These are phyloP conservation scores for Trinectes maculatus DNA, from an alignment of 2,113 vertebrate genomes.

Conservation along the genomic window DNA sequence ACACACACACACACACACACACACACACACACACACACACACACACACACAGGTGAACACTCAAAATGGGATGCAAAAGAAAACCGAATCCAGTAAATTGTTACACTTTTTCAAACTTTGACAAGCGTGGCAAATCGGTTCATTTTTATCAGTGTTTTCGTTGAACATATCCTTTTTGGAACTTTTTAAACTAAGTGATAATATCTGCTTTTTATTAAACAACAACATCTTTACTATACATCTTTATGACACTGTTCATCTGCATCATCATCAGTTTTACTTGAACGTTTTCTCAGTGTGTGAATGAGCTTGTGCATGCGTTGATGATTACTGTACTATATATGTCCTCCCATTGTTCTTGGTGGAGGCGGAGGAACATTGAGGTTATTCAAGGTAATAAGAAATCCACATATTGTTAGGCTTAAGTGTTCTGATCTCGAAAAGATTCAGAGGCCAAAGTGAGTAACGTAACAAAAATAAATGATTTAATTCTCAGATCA, in stretches of 20 bases:
- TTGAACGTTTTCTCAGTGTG: not conserved
- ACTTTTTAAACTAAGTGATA: not conserved
- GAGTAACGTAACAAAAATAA: too few species aligned
- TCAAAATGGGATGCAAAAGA: not conserved
- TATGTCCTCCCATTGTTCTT: too few species aligned
- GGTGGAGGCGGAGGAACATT: too few species aligned
- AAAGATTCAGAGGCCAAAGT: too few species aligned
- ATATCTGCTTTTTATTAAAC: not conserved
- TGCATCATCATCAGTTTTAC: not conserved
- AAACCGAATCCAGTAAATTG: conserved; percentile 14
- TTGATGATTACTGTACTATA: not conserved
- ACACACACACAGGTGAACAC: conserved; percentile 3
- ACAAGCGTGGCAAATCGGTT: not conserved
- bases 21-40: conserved; percentile 1
- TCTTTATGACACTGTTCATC: not conserved
- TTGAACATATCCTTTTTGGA: too few species aligned
- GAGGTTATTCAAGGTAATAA: too few species aligned
- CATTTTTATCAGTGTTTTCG: not conserved
- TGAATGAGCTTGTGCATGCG: not conserved
- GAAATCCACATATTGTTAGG: too few species aligned
- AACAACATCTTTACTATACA: not conserved
- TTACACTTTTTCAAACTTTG: not conserved
- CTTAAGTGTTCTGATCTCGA: too few species aligned
- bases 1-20: conserved; percentile 1
- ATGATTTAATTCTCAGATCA: too few species aligned